Conservation (phyloP, 2,113 vertebrate genomes). For the Planiliza haematocheilus region DNA sequence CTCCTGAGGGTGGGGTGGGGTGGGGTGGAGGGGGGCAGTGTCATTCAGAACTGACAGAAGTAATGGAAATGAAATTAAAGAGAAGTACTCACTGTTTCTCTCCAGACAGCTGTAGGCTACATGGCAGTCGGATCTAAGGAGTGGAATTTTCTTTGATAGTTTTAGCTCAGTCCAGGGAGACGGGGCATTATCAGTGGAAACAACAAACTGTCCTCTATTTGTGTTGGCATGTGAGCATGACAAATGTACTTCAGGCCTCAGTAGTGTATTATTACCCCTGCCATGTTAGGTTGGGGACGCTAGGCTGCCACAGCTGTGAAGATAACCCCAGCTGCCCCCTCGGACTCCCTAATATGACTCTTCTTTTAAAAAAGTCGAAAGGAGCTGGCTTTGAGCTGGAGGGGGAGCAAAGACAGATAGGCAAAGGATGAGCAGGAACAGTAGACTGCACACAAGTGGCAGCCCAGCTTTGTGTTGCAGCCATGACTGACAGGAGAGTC, state of each 20-base stretch:
- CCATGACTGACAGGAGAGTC: constrained; percentile 12
- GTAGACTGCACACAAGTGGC: neutral
- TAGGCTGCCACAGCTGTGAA: constrained; percentile 55
- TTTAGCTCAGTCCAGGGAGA: constrained; percentile 29
- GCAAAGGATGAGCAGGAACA: constrained; percentile 6
- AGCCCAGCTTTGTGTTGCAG: constrained; percentile 31
- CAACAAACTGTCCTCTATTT: constrained; percentile 51
- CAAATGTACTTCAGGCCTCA: constrained; percentile 56
- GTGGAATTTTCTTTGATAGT: constrained; percentile 49
- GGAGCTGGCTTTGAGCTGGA: constrained; percentile 2
- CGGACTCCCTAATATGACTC: constrained; percentile 17
- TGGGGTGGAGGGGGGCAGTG: constrained; percentile 2
- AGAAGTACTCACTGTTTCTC: constrained; percentile 30
- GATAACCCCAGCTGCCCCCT: constrained; percentile 51
- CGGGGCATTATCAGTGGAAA: constrained; percentile 32
- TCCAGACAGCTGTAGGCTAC: constrained; percentile 51
- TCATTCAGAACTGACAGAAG: constrained; percentile 23
- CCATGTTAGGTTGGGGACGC: constrained; percentile 44
- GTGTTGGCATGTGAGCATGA: constrained; percentile 56
- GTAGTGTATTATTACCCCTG: constrained; percentile 46
- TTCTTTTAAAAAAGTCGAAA: constrained; percentile 12
- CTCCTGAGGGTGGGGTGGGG: constrained; percentile 14
- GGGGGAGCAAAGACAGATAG: neutral
- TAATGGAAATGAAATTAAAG: constrained; percentile 26
- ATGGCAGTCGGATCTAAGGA: constrained; percentile 38